Evolutionary conservation across 2,888 invertebrate species (phyloP), one percentile per base, ranked within the genome.

Genomic region (Cactoblastis cactorum): DNA sequence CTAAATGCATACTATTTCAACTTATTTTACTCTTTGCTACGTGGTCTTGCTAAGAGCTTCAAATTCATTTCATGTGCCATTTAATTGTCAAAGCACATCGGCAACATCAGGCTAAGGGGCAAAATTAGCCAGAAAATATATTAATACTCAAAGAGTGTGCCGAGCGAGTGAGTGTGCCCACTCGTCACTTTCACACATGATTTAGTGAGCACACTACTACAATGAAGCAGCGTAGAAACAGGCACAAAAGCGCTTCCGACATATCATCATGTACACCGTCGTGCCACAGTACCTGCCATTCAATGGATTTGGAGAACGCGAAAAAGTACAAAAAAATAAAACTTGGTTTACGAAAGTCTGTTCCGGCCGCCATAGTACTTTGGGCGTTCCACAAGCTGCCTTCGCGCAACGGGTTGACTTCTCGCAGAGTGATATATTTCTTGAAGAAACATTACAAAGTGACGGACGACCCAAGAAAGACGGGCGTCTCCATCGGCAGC

Each of bases 381-480:
- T 80, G 80, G 80, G 77, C 80, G 0, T 83, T 83, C 53, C 77
- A 77, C 61, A 71, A 74, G 49, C 59, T 82, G 1, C 74, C 75
- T 1, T 67, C 76, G 0, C 41, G 48, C 3, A 32, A 66, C 15
- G 83, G 83, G 0, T 58, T 83, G 0, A 80, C 82, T 1, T 77
- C 82, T 0, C 64, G 78, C 19, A 61, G 59, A 58, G 68, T 83
- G 1, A 83, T 83, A 22, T 59, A 56, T 12, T 83, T 77, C 47
- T 45, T 83, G 18, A 83, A 79, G 57, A 65, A 62, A 54, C 69
- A 77, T 56, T 80, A 70, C 55, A 71, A 59, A 50, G 57, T 71
- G 0, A 52, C 53, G 0, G 58, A 69, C 2, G 58, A 75, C 45
- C 76, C 75, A 0, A 58, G 60, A 3, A 64, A 54, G 6, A 74